phyloP scores from a whole-genome alignment of 2,113 vertebrate species.

The Nesoenas mayeri region DNA sequence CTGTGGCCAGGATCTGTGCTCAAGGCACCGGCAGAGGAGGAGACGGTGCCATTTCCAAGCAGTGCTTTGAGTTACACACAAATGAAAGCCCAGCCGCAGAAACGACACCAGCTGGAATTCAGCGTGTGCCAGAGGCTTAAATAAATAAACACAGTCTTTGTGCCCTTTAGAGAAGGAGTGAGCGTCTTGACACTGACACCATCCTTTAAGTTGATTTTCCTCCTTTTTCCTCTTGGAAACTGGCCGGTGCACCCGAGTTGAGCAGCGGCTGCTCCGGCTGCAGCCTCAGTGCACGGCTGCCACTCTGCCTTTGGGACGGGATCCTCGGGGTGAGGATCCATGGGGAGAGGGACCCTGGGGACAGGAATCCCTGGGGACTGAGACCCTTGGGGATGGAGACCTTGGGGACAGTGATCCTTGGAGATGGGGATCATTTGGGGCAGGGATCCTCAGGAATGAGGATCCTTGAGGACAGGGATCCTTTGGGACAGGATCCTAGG shows the following conservation, averaged over 20 bases:
- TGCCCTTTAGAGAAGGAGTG: slow-evolving; percentile 2
- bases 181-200: not conserved
- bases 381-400: not conserved
- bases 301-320: no score
- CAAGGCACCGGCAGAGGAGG: not conserved
- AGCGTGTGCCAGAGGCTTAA: not conserved
- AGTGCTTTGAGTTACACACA: not conserved
- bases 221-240: not conserved
- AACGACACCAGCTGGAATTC: not conserved
- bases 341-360: no score
- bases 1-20: fast-evolving
- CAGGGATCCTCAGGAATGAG: not conserved
- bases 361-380: not conserved
- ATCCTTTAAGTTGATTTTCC: not conserved
- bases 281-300: no score
- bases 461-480: no score
- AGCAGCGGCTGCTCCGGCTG: not conserved
- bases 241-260: not conserved
- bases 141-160: not conserved
- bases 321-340: not conserved
- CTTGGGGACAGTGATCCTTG: fast-evolving
- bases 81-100: not conserved
- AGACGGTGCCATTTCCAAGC: not conserved
- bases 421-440: not conserved
- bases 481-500: not conserved